Conservation (phyloP, 2,797 vertebrate genomes). For the Enteromius trimaculatus region DNA sequence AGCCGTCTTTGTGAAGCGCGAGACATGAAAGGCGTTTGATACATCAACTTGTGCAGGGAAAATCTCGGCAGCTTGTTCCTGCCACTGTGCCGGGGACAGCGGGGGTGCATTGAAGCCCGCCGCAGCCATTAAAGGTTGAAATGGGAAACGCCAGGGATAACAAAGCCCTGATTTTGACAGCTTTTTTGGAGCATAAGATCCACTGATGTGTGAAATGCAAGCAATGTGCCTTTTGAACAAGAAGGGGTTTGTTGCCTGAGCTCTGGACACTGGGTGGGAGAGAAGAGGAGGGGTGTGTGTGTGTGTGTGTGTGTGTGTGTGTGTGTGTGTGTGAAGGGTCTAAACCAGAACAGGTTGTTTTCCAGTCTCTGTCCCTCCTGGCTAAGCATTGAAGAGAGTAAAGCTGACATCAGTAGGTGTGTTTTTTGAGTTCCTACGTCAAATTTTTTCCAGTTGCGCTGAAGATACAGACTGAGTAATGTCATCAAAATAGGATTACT, state of each 20-base stretch:
- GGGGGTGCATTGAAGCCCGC: slow-evolving; percentile 59
- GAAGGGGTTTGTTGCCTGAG: slow-evolving; percentile 64
- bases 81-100: slow-evolving; percentile 54
- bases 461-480: background rate
- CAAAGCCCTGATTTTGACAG: slow-evolving; percentile 68
- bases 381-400: slow-evolving; percentile 42
- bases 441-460: slow-evolving; percentile 7
- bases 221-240: slow-evolving; percentile 66
- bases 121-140: slow-evolving; percentile 63
- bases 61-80: slow-evolving; percentile 48
- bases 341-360: slow-evolving; percentile 60
- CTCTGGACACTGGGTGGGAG: slow-evolving; percentile 53
- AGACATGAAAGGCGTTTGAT: slow-evolving; percentile 60
- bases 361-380: slow-evolving; percentile 47
- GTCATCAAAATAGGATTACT: slow-evolving; percentile 34
- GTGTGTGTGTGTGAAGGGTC: slow-evolving; percentile 7
- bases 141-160: slow-evolving; percentile 63
- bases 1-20: slow-evolving; percentile 48
- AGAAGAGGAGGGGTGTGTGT: slow-evolving; percentile 13
- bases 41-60: slow-evolving; percentile 51
- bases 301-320: background rate
- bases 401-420: slow-evolving; percentile 41
- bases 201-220: slow-evolving; percentile 68
- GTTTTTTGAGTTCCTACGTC: slow-evolving; percentile 38
- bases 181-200: slow-evolving; percentile 71